Conservation (phyloP, 1,140 invertebrate genomes). For the Pseudoatta argentina region DNA sequence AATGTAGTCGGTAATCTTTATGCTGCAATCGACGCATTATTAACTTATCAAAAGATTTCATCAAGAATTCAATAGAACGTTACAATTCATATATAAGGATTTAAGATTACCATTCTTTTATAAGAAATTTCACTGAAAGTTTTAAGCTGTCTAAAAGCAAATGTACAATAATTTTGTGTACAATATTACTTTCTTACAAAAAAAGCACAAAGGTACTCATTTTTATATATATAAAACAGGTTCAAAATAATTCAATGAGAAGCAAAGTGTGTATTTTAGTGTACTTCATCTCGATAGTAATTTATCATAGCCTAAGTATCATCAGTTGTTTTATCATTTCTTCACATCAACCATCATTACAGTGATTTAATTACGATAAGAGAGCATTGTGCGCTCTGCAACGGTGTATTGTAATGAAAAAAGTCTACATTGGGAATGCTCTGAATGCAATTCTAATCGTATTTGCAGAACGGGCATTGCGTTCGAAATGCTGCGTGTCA, state of each 20-base stretch:
- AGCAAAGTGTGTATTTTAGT: neutral
- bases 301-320: neutral
- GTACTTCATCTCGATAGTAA: neutral
- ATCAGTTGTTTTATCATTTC: neutral
- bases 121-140: neutral
- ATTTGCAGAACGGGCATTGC: neutral
- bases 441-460: slow-evolving; percentile 61
- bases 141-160: neutral
- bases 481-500: slow-evolving; percentile 58
- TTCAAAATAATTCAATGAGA: neutral
- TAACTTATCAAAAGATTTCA: slow-evolving; percentile 25
- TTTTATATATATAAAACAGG: neutral
- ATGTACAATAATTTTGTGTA: neutral
- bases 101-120: neutral
- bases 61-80: neutral
- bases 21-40: neutral
- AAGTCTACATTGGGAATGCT: slow-evolving; percentile 36
- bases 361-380: slow-evolving; percentile 42
- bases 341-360: neutral
- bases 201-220: neutral
- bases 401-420: neutral
- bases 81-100: slow-evolving; percentile 17
- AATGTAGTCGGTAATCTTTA: neutral
- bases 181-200: neutral
- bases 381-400: slow-evolving; percentile 4